These are phyloP conservation scores for Arrhopalites spinosus DNA, from an alignment of 2,888 invertebrate species.

Conservation along the genomic window DNA sequence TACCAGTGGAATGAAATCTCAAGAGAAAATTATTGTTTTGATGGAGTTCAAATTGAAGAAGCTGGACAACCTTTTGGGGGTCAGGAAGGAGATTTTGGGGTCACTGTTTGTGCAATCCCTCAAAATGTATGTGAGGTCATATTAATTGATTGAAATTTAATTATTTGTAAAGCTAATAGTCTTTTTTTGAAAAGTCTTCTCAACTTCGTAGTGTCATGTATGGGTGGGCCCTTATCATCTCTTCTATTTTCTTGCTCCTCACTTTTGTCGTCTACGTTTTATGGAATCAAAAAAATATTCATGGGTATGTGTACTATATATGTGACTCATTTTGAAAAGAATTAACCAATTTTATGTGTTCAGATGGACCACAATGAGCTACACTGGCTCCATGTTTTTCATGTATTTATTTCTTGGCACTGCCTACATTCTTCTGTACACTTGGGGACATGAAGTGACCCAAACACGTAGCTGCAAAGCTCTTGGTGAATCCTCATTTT, in stretches of 20 bases:
- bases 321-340: no score
- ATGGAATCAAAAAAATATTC: conserved; percentile 8
- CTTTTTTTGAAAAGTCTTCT: not conserved
- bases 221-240: not conserved
- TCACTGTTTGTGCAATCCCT: conserved; percentile 1
- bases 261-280: conserved; percentile 5
- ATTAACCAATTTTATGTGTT: no score
- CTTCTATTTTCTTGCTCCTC: not conserved
- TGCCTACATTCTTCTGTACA: not conserved
- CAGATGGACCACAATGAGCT: not conserved
- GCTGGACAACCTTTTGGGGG: not conserved
- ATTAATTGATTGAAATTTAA: not conserved
- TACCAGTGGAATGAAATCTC: not conserved
- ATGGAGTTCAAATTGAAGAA: not conserved
- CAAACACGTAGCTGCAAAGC: not conserved
- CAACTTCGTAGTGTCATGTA: not conserved
- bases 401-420: conserved; percentile 5
- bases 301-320: not conserved
- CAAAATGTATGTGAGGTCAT: not conserved
- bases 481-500: not conserved
- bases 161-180: not conserved
- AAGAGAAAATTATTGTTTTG: conserved; percentile 3
- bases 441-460: not conserved
- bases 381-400: not conserved
- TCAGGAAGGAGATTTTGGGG: not conserved